Evolutionary conservation across 2,113 vertebrate genomes (phyloP), one percentile per base, ranked within the genome.

Genomic region (Misgurnus anguillicaudatus): DNA sequence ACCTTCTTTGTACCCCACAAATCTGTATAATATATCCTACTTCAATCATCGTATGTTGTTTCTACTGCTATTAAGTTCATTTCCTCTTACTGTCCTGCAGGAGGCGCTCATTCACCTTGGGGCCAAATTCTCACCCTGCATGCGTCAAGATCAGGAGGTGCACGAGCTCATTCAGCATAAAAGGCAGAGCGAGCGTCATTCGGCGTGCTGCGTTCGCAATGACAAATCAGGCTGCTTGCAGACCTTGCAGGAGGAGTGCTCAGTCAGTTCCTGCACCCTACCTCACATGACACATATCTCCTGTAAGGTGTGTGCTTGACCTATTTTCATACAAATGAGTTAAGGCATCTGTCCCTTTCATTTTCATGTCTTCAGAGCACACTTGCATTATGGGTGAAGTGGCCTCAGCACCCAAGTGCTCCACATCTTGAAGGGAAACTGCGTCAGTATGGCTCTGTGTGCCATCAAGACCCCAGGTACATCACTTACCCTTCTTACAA

Each of bases 41-140:
- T 31, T 2, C 24, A 1, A 21, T 9, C 9, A 55, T 55, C 17
- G 47, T 10, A 14, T 13, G 42, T 19, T 1, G 9, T 10, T 19
- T 6, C 41, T 8, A 5, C 11, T 47, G n/a, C 6, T 69, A 41
- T 65, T 62, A 53, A 77, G 16, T 45, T 4, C 38, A 77, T 0
- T 21, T 36, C n/a, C 13, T 17, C 4, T 14, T 11, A 10, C n/a
- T 70, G 62, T 14, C 80, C 73, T 45, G 41, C 87, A 99, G 97
- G 96, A 98, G 90, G 93, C 93, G 63, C 93, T 99, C 90, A 99
- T 99, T 90, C 98, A 99, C 86, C 89, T 99, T 82, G 98, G 98
- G 64, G 97, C 97, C 86, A 99, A 99, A 92, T 99, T 95, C 88
- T 97, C 97, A 0, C 98, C 98, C 0, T 99, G 98, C 91, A 99